These are phyloP conservation scores for Sebastes fasciatus DNA, from an alignment of 2,113 vertebrate species.

Conservation along the genomic window DNA sequence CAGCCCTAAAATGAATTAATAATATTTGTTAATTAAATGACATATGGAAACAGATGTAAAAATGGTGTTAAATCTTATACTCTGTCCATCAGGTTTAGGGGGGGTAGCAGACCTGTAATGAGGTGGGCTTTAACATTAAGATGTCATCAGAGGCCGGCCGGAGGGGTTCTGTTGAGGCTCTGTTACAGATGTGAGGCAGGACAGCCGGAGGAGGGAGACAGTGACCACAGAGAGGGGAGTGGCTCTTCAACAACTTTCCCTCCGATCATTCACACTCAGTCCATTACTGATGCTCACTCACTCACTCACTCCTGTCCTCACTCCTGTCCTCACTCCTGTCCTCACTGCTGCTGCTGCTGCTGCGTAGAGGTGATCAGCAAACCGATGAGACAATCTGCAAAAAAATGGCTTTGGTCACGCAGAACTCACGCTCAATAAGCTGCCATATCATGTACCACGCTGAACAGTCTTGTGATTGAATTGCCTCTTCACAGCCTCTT, in stretches of 20 bases:
- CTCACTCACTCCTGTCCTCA: neutral
- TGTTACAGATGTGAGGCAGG: constrained; percentile 25
- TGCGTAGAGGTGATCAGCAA: constrained; percentile 38
- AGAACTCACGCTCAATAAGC: constrained; percentile 26
- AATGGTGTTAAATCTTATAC: neutral
- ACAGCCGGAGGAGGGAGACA: constrained; percentile 75
- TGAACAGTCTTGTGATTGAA: constrained; percentile 45
- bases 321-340: constrained; percentile 4
- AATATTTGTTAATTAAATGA: neutral
- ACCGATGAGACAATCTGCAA: constrained; percentile 40
- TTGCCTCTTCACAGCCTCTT: constrained; percentile 44
- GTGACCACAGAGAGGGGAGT: constrained; percentile 47
- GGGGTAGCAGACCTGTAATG: neutral
- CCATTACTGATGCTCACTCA: constrained; percentile 7
- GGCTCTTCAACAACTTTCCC: constrained; percentile 24
- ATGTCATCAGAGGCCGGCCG: neutral
- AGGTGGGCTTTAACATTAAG: neutral
- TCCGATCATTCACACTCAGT: constrained; percentile 15
- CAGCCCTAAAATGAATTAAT: neutral
- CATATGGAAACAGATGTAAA: neutral
- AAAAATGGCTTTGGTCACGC: constrained; percentile 40
- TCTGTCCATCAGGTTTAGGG: neutral
- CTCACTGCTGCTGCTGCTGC: constrained; percentile 29
- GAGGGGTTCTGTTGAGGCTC: neutral
- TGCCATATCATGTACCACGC: constrained; percentile 22